phyloP scores from a whole-genome alignment of 92 coral and sea anemone species.

The Phenganax stokvisi region DNA sequence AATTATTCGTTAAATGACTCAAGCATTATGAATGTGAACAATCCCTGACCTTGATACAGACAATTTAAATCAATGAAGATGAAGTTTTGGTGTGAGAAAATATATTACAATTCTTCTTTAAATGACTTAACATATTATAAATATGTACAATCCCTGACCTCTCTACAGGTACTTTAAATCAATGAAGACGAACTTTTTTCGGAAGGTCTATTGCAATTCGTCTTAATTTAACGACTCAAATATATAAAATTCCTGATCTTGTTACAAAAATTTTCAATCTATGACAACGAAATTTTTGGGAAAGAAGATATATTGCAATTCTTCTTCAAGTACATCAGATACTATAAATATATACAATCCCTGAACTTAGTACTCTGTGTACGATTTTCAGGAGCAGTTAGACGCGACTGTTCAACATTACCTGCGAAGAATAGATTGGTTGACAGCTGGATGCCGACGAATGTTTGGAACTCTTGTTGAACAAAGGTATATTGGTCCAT shows the following conservation, averaged over 20 bases:
- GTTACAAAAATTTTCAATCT: neutral
- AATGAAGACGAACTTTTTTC: too few species aligned
- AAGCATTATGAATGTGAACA: too few species aligned
- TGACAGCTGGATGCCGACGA: conserved; percentile 77
- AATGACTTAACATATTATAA: neutral
- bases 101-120: neutral
- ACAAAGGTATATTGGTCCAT: conserved; percentile 57
- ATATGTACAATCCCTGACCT: too few species aligned
- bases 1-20: too few species aligned
- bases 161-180: too few species aligned
- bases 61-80: neutral
- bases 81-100: neutral
- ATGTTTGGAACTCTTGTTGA: conserved; percentile 92
- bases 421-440: conserved; percentile 83
- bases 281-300: neutral
- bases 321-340: neutral
- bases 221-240: too few species aligned
- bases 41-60: too few species aligned
- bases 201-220: too few species aligned
- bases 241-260: too few species aligned
- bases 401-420: conserved; percentile 89
- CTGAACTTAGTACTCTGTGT: neutral
- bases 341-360: neutral
- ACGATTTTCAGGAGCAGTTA: conserved; percentile 62
- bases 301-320: neutral